These are phyloP conservation scores for Plodia interpunctella DNA, from an alignment of 1,140 invertebrate species.

Conservation along the genomic window DNA sequence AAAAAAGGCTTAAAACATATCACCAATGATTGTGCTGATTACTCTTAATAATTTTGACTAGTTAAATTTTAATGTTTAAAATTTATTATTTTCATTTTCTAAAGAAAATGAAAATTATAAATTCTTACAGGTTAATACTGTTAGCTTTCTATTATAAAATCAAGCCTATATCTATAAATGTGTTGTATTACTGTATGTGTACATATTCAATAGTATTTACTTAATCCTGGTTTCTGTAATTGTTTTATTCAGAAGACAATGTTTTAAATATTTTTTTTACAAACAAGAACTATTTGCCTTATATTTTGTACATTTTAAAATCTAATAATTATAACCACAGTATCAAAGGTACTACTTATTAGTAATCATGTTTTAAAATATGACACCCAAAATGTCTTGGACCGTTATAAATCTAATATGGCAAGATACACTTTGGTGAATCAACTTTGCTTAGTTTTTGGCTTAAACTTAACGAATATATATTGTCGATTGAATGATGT, in stretches of 20 bases:
- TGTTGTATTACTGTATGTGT: not conserved
- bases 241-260: conserved; percentile 14
- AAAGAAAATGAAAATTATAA: no score
- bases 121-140: no score
- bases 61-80: not conserved
- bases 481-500: not conserved
- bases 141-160: no score
- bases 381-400: conserved; percentile 33
- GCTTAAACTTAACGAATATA: conserved; percentile 28
- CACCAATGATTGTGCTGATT: not conserved
- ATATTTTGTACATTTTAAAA: not conserved
- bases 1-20: no score
- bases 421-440: conserved; percentile 73
- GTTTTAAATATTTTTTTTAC: conserved; percentile 11
- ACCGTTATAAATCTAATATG: conserved; percentile 61
- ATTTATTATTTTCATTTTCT: no score
- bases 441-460: conserved; percentile 44
- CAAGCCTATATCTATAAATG: no score
- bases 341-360: conserved; percentile 10
- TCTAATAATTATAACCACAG: not conserved
- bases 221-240: no score
- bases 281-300: conserved; percentile 5
- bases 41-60: not conserved
- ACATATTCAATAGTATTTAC: not conserved
- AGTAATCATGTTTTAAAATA: conserved; percentile 6